Base-by-base conservation (phyloP, 2,888 invertebrate genomes). In the Embidobia sp. region DNA sequence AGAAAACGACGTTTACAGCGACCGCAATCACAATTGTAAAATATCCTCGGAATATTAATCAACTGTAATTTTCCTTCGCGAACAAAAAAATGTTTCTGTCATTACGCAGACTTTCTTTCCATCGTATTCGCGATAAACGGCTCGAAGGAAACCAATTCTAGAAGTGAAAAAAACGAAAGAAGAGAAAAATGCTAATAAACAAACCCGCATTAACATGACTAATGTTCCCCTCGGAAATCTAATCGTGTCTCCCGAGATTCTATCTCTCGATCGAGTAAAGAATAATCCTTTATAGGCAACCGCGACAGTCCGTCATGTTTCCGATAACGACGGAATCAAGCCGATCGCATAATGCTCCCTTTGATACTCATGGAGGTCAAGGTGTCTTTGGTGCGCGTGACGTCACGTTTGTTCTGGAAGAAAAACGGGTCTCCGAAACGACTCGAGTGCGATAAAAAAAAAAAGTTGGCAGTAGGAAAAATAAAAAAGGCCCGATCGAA, bases 331-430 rank as follows among this genome's bases (percentile, higher is more conserved):
- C 49, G 44, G 51, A 37, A 40, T 63, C 59, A 6, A 46, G 46
- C 10, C 22, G 29, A 31, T 33, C 55, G 42, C 13, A 67, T 31
- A 67, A 55, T 31, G 29, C 48, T 49, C 57, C 10, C 48, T 48
- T 57, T 48, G 26, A 57, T 10, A 4, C 7, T 8, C 15, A 51
- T 51, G 16, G 40, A 55, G 67, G 67, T 67, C 57, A 67, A 67
- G 67, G 67, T 55, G 16, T 13, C 35, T 18, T 19, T 22, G 16
- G 11, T 15, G n/a, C 31, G 2, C 2, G 8, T 67, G 55, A 53
- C 53, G 64, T 67, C 66, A 66, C 46, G 15, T 26, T 55, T 55
- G 40, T 35, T 46, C 35, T 49, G 13, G 16, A 10, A 55, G 31
- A 44, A 57, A 15, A 57, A 42, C 37, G 2, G 11, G 7, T 29